Evolutionary conservation across 2,797 vertebrate species (phyloP).

Genomic region (Sus cebifrons): DNA sequence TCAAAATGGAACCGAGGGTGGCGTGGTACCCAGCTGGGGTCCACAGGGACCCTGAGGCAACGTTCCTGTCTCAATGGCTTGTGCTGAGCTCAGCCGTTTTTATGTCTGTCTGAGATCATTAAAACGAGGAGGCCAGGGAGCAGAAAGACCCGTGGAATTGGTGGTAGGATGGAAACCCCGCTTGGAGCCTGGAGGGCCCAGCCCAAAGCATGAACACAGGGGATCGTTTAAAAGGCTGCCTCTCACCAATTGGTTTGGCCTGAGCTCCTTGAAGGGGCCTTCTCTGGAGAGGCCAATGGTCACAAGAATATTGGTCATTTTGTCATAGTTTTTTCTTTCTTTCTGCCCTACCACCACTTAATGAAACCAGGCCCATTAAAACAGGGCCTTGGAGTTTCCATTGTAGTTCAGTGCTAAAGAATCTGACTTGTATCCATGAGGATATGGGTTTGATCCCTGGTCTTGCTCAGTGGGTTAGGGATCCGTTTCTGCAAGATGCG

Average conservation of each 20-base stretch:
- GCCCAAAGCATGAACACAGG: neutral
- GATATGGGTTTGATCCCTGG: too few species aligned
- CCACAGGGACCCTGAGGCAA: conserved; percentile 67
- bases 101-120: conserved; percentile 85
- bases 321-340: neutral
- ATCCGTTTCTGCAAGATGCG: too few species aligned
- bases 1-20: conserved; percentile 59
- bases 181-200: neutral
- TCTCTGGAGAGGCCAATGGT: neutral
- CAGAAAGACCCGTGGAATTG: neutral
- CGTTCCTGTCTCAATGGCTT: conserved; percentile 74
- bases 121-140: conserved; percentile 26
- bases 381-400: neutral
- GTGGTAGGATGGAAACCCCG: neutral
- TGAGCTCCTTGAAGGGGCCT: neutral
- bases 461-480: too few species aligned
- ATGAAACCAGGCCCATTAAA: neutral
- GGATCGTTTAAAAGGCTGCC: neutral
- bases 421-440: too few species aligned
- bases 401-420: too few species aligned
- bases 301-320: neutral
- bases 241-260: neutral
- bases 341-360: neutral
- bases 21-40: conserved; percentile 80
- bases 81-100: conserved; percentile 84